phyloP scores from a whole-genome alignment of 2,888 invertebrate genomes.

The Mythimna albipuncta region DNA sequence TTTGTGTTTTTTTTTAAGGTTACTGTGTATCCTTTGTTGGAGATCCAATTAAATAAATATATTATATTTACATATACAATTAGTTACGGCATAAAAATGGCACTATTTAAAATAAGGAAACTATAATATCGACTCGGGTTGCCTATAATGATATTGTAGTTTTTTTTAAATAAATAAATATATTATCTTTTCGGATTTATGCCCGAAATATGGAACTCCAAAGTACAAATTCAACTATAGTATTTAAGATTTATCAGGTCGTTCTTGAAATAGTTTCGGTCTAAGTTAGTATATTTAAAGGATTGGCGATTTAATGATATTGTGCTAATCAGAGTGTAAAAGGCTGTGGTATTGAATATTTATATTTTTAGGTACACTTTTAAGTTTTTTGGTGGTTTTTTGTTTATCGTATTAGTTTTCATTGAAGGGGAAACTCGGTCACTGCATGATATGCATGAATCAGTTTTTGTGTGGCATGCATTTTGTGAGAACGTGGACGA shows the following conservation, averaged over 20 bases:
- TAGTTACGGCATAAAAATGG: too few species aligned
- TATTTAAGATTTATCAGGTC: conserved; percentile 36
- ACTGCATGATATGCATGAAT: conserved; percentile 25
- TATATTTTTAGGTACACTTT: conserved; percentile 39
- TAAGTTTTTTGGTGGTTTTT: conserved; percentile 22
- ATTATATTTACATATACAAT: too few species aligned
- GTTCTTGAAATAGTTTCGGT: conserved; percentile 50
- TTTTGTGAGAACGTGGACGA: conserved; percentile 1
- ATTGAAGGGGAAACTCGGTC: conserved; percentile 37
- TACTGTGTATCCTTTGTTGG: too few species aligned
- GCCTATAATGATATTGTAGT: too few species aligned
- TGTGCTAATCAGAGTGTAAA: conserved; percentile 58
- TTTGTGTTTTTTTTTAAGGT: too few species aligned
- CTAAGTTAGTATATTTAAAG: conserved; percentile 46
- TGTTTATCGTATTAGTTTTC: conserved; percentile 30
- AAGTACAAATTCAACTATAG: conserved; percentile 16
- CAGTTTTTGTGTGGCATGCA: background rate
- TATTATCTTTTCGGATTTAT: background rate
- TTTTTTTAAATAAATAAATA: too few species aligned
- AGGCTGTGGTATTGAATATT: conserved; percentile 55
- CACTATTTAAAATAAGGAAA: too few species aligned
- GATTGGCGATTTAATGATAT: conserved; percentile 51
- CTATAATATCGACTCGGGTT: too few species aligned
- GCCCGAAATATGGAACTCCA: conserved; percentile 24
- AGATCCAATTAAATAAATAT: too few species aligned